Conservation (phyloP, 1,140 invertebrate species). For the Patella vulgata region DNA sequence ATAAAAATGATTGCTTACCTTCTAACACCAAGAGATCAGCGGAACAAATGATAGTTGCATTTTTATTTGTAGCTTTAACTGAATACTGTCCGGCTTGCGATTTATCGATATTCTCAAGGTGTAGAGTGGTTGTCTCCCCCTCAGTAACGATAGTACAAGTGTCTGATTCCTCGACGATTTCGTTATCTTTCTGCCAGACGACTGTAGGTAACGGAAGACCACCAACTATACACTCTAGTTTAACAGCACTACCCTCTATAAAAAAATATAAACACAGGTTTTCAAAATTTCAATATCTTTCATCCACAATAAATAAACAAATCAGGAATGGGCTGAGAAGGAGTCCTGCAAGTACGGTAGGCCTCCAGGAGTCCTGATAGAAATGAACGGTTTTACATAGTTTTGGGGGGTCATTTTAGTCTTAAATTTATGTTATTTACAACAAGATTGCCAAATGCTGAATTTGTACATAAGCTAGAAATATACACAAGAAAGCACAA, state of each 20-base stretch:
- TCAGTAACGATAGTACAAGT: conserved; percentile 77
- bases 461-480: too few species aligned
- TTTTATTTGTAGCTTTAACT: conserved; percentile 90
- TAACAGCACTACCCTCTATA: conserved; percentile 56
- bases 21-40: conserved; percentile 53
- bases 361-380: neutral
- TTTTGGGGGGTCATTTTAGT: too few species aligned
- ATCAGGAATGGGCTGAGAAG: neutral
- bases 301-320: neutral
- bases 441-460: too few species aligned
- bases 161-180: conserved; percentile 82
- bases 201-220: conserved; percentile 64
- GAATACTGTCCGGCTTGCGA: conserved; percentile 95
- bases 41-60: conserved; percentile 83
- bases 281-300: neutral
- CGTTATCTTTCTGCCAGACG: conserved; percentile 81
- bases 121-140: conserved; percentile 88
- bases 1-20: too few species aligned
- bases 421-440: too few species aligned
- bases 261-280: conserved; percentile 9
- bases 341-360: conserved; percentile 8
- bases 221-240: conserved; percentile 57
- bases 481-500: too few species aligned
- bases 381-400: neutral
- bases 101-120: conserved; percentile 92